Base-by-base conservation (phyloP, 2,888 invertebrate genomes). In the Meteorus colon region DNA sequence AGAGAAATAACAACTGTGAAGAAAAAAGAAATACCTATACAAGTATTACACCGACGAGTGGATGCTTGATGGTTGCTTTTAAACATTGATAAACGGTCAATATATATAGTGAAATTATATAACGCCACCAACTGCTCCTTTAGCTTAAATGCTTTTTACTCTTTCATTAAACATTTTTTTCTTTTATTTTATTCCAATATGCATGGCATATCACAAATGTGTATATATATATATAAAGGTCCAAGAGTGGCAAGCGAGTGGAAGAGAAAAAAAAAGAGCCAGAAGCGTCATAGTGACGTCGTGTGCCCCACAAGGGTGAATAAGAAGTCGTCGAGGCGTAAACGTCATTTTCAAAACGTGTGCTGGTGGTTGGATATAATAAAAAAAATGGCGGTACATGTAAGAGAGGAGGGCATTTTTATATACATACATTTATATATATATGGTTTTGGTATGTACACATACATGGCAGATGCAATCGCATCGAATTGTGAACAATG, bases 401-500 rank as follows among this genome's bases (percentile, higher is more conserved):
- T 41, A 27, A 41, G 59, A 14, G 12, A 34, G 34, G 19, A n/a
- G 48, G 48, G 48, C 16, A 41, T 48, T 14, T 14, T 45, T 24
- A 24, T 24, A 24, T 24, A 24, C 24, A 16, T n/a, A 48, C n/a
- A n/a, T 48, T 2, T 48, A n/a, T 48, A 48, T 51, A 51, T 27
- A n/a, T 51, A 68, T 29, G 48, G 29, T 37, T 37, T 27, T 41
- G 48, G 48, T 24, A 37, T 19, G 27, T 24, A 41, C 41, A 45
- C 65, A 48, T 48, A 16, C 74, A 79, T 80, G 81, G 81, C 88
- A 88, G 87, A 87, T 87, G 87, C 80, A 81, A 76, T 80, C 79
- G 80, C 73, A 76, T 83, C 83, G 83, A 85, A 85, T 83, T 76
- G 75, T 55, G 83, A 27, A 62, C 31, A 82, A 85, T 85, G 83